Evolutionary conservation across 2,113 vertebrate species (phyloP), one percentile per base, ranked within the genome.

Genomic region (Pangasianodon hypophthalmus): DNA sequence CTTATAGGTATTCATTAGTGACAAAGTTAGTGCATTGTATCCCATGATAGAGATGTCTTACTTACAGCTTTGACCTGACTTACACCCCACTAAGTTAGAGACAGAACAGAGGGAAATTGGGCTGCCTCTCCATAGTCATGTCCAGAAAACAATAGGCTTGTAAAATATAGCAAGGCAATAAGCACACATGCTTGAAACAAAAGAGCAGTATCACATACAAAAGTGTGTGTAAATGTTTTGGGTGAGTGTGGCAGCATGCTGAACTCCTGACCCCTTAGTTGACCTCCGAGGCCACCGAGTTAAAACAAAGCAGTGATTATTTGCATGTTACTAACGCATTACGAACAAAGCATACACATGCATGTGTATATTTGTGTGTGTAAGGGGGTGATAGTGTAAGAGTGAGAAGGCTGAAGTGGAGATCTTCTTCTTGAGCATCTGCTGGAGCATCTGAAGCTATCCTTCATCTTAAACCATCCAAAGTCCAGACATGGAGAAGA

Each of bases 1-100:
- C 93, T 89, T 86, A 89, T 83, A 14, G 92, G 94, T 92, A 95
- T 95, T 94, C 93, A 94, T 90, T 92, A 92, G 91, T 92, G 91
- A 88, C 91, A 89, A 90, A 88, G 92, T 89, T 54, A 24, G 92
- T 90, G 95, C 94, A 96, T 95, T 95, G 92, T 94, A 92, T 91
- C 93, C 91, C 87, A 92, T 94, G 93, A 96, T 92, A 94, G 87
- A 92, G 91, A 90, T 88, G 90, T 95, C 94, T 93, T 93, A 91
- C 91, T 94, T 93, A 87, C 92, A 95, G 94, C 94, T 95, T 94
- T 93, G 95, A 95, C 94, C 94, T 95, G 95, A 95, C 94, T 93
- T 91, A 92, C 91, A 95, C 92, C 92, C 94, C 84, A 89, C 67
- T 92, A 92, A 92, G 90, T 87, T 58, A 91, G 79, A 88, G 80